phyloP scores from a whole-genome alignment of 2,888 invertebrate species.

The Oscheius myriophilus region DNA sequence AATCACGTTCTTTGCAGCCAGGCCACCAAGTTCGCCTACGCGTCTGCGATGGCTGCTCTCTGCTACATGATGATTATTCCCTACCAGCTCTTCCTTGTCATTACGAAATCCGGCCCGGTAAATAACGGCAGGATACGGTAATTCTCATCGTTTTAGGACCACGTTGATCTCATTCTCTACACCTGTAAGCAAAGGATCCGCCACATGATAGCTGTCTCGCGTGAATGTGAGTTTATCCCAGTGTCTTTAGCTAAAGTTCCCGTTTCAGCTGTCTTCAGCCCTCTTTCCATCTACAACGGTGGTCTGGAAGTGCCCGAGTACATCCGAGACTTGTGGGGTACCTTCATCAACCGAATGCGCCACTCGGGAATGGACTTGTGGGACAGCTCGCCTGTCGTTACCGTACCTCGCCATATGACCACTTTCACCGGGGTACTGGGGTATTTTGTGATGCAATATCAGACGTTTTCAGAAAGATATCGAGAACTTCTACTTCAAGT shows the following conservation, averaged over 20 bases:
- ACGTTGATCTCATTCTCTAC: constrained; percentile 4
- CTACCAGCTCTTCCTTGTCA: constrained; percentile 1
- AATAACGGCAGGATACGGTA: no score
- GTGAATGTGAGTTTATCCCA: constrained; percentile 3
- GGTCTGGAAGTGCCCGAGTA: not conserved
- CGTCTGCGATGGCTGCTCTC: constrained; percentile 8
- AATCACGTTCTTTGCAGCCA: no score
- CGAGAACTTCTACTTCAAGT: constrained; percentile 7
- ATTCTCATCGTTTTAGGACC: not conserved
- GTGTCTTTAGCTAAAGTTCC: not conserved
- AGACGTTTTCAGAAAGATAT: not conserved
- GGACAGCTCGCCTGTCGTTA: not conserved
- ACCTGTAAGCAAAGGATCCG: constrained; percentile 2
- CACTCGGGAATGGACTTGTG: constrained; percentile 8
- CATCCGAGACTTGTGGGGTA: not conserved
- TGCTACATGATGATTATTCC: constrained; percentile 18
- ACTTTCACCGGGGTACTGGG: no score
- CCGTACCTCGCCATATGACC: not conserved
- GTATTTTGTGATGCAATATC: no score
- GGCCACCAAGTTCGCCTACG: not conserved
- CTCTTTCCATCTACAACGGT: not conserved
- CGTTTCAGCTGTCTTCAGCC: constrained; percentile 8
- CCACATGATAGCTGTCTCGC: not conserved
- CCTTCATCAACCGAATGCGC: constrained; percentile 13
- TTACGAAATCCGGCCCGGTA: not conserved